A percentile compares a stretch with the other conserved stretches of the same genome.
Evolutionary conservation across 2,888 invertebrate genomes (phyloP).

Genomic region (Meloe dianella): DNA sequence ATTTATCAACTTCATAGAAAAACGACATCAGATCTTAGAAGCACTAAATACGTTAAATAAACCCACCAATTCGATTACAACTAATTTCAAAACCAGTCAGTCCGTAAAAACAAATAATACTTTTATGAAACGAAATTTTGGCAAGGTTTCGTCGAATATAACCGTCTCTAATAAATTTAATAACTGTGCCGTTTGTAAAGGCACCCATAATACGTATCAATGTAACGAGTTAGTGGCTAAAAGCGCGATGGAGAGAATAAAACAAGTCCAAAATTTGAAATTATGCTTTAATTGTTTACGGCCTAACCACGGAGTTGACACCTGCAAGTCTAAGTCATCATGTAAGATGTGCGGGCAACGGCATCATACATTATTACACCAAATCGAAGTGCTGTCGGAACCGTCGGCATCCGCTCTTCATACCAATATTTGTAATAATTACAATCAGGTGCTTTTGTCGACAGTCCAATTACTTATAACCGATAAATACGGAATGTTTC

Average conservation of each 20-base stretch:
- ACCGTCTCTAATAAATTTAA: neutral
- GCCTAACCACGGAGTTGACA: neutral
- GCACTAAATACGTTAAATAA: neutral
- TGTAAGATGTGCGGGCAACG: neutral
- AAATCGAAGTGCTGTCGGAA: neutral
- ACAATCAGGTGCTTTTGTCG: neutral
- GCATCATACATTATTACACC: neutral
- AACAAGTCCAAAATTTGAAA: constrained; percentile 19
- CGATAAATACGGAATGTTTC: neutral
- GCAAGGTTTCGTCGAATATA: neutral
- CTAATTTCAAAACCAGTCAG: neutral
- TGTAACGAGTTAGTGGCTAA: constrained; percentile 20
- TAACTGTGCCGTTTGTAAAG: neutral
- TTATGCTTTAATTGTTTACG: constrained; percentile 25
- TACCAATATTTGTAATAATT: neutral
- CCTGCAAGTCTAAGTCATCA: neutral
- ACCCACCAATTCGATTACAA: neutral
- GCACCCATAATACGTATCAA: constrained; percentile 16
- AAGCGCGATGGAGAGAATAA: neutral
- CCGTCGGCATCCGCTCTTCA: neutral
- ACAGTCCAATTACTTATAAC: neutral
- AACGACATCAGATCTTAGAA: constrained; percentile 25
- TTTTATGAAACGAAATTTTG: neutral
- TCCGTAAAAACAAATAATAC: neutral
- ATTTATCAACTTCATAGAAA: constrained; percentile 25